Evolutionary conservation across 2,113 vertebrate genomes (phyloP).

Genomic region (Calidris pugnax): DNA sequence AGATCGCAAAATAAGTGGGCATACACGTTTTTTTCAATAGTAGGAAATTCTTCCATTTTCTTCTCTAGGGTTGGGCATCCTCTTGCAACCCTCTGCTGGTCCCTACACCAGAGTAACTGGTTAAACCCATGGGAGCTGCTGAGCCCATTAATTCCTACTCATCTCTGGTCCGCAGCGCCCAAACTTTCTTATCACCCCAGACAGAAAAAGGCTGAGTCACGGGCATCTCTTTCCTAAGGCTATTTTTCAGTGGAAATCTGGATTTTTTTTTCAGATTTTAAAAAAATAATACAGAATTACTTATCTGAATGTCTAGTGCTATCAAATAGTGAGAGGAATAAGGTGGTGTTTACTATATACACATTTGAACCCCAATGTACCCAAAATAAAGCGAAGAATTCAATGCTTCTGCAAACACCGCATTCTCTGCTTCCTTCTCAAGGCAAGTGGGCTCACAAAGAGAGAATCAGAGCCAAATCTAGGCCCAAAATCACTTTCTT

Average conservation of each 20-base stretch:
- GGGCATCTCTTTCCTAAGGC: background rate
- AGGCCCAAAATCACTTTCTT: background rate
- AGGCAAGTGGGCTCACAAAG: background rate
- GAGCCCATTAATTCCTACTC: background rate
- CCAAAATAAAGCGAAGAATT: background rate
- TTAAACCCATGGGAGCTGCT: background rate
- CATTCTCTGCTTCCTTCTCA: background rate
- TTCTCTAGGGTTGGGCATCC: background rate
- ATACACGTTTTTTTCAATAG: background rate
- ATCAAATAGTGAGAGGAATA: background rate
- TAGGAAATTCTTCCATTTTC: background rate
- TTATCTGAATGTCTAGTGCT: background rate
- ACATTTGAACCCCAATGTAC: background rate
- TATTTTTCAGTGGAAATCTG: background rate
- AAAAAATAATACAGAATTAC: background rate
- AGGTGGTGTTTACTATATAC: background rate
- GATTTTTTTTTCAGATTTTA: background rate
- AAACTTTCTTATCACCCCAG: background rate
- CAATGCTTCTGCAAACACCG: background rate
- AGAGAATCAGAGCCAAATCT: background rate
- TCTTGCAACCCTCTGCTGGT: background rate
- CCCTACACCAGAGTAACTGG: background rate
- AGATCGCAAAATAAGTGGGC: background rate
- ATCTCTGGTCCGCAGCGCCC: fast-evolving
- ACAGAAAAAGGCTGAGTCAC: constrained; percentile 20